Base-by-base conservation (phyloP, 2,888 invertebrate genomes). In the Netelia virgata region DNA sequence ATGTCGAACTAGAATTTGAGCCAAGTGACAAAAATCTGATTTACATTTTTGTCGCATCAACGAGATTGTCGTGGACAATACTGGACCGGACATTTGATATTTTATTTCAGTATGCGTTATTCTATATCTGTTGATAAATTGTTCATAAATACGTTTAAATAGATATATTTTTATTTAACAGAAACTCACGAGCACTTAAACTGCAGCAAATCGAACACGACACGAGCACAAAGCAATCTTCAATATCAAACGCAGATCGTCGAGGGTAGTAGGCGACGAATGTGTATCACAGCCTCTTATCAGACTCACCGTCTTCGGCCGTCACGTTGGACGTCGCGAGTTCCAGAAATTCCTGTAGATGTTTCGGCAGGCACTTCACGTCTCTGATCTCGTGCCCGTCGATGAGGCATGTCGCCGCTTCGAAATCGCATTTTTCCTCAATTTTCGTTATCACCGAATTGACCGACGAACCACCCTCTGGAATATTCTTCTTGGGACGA, bases 301-400 rank as follows among this genome's bases (percentile, higher is more conserved):
- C 63, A 55, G 78, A 95, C 94, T 95, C 94, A 94, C 95, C 95
- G 89, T 95, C 94, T 86, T 94, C 94, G 84, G 90, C 89, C 88
- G 94, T 91, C 85, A 90, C 90, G 36, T 89, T 89, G 64, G 88
- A 94, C 87, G 94, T 94, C 86, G 94, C 94, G 89, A 96, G 95
- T 91, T 95, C 95, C 88, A 97, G 96, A 92, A 97, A 97, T 90
- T 97, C 97, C 91, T 96, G 96, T 90, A 97, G 94, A 93, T 97
- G 97, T 90, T 95, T 96, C 5, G 97, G 97, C 84, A 97, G 94
- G 84, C 95, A 95, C 77, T 94, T 94, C 63, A 96, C 94, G 89
- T 96, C 96, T 82, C 95, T 95, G 90, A 94, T 95, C 95, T 93
- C 95, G 90, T 89, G 95, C 91, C 96, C 96, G 91, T 97, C 96